A percentile compares a stretch with the other conserved stretches of the same genome.
These are phyloP conservation scores for Lamprologus lemairii DNA, from an alignment of 2,113 vertebrate species.

Conservation along the genomic window DNA sequence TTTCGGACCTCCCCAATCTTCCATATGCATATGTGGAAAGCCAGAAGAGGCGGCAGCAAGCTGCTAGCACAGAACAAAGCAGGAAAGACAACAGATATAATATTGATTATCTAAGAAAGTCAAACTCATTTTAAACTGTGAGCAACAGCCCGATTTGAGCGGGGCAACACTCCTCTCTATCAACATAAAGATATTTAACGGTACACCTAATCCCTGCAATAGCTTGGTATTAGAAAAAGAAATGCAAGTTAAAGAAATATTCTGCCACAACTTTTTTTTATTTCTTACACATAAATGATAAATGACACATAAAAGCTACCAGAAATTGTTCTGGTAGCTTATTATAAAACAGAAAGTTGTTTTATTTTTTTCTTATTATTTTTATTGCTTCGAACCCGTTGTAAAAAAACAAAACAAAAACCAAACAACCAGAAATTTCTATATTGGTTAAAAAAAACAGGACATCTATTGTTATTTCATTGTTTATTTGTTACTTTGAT, in stretches of 20 bases:
- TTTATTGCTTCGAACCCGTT: background rate
- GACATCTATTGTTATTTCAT: background rate
- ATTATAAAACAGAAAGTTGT: background rate
- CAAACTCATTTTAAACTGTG: background rate
- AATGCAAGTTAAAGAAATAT: background rate
- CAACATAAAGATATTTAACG: background rate
- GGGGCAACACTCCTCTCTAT: background rate
- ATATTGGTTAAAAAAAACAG: background rate
- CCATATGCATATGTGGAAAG: background rate
- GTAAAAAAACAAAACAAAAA: rapidly evolving
- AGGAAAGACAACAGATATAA: background rate
- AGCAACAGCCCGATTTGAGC: background rate
- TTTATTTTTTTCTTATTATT: background rate
- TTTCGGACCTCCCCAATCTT: background rate
- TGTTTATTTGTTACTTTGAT: background rate
- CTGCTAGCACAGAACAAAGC: background rate
- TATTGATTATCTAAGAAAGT: background rate
- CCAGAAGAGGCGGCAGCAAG: background rate
- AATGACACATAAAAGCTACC: too few species aligned
- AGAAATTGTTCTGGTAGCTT: background rate
- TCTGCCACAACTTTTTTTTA: background rate
- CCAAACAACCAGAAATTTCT: background rate
- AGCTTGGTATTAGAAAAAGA: background rate
- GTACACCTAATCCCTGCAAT: background rate
- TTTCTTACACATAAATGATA: background rate